Percentiles rank a stretch among this genome's conserved stretches.
Evolutionary conservation across 2,797 vertebrate species (phyloP).

Genomic region (Florisuga fusca): DNA sequence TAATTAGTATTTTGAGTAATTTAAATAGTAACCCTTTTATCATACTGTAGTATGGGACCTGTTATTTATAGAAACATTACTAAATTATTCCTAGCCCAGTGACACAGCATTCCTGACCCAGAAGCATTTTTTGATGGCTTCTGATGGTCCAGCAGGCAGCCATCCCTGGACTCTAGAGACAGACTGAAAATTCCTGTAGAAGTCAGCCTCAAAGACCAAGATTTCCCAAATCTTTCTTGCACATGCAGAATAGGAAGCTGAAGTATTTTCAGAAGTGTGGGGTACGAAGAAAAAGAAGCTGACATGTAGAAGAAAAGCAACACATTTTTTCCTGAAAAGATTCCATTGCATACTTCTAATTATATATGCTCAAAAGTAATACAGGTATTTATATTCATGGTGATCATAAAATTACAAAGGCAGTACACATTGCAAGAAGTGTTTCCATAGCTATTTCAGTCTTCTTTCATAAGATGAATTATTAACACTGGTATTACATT

Average conservation of each 20-base stretch:
- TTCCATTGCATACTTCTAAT: not conserved
- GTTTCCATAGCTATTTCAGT: not conserved
- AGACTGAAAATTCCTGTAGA: not conserved
- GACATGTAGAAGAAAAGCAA: not conserved
- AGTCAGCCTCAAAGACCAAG: not conserved
- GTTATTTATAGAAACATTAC: not conserved
- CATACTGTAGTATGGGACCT: not conserved
- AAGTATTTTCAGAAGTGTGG: not conserved
- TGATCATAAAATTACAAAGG: not conserved
- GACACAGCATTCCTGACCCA: not conserved
- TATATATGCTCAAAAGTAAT: not conserved
- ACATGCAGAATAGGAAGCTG: not conserved
- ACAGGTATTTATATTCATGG: not conserved
- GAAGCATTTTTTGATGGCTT: not conserved
- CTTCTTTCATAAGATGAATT: not conserved
- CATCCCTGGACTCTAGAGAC: not conserved
- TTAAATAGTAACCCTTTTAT: not conserved
- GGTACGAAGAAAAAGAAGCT: not conserved
- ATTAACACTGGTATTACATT: not conserved
- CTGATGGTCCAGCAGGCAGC: not conserved
- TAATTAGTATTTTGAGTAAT: not conserved
- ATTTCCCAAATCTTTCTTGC: not conserved
- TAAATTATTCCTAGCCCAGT: not conserved
- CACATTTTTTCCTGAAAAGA: not conserved
- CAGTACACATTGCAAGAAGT: not conserved